Base-by-base conservation (phyloP, 2,888 invertebrate genomes). In the Aradus depressus region DNA sequence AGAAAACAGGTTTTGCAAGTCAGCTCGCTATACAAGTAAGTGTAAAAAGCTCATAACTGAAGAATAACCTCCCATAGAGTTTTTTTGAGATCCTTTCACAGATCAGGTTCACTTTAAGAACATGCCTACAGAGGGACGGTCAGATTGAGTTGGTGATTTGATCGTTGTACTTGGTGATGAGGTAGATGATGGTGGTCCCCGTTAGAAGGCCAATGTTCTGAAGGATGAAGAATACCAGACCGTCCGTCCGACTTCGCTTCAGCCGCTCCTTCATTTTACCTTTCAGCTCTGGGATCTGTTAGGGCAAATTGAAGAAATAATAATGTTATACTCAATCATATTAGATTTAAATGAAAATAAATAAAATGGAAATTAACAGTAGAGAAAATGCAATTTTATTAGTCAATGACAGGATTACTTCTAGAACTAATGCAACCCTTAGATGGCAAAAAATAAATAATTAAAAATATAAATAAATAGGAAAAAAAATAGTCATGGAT, bases 271-370 rank as follows among this genome's bases (percentile, higher is more conserved):
- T 68, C n/a, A 68, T 63, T 47, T 67, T 66, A 51, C 67, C 67
- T 54, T 68, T 68, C 64, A 72, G 65, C 60, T 72, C 72, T 4
- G 71, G 70, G 45, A 70, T 65, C 70, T 70, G 59, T 3, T 58
- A 59, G 50, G 23, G 50, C 21, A 54, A 49, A 43, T 37, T 37
- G 16, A 37, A 6, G 38, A 18, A 18, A 37, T 14, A 31, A 10
- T 31, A 10, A n/a, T n/a, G n/a, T n/a, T n/a, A n/a, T n/a, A n/a
- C n/a, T n/a, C n/a, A n/a, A n/a, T n/a, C n/a, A 28, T 10, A 28
- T 28, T 28, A 28, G 31, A 10, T 28, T 28, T 28, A 28, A 12
- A 28, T 10, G 31, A 12, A 12, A 28, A 28, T 28, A 28, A 10
- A 8, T 28, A 28, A 10, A 28, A 28, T 10, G 8, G 8, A 10